phyloP scores from a whole-genome alignment of 2,113 vertebrate genomes.

The Trinectes maculatus region DNA sequence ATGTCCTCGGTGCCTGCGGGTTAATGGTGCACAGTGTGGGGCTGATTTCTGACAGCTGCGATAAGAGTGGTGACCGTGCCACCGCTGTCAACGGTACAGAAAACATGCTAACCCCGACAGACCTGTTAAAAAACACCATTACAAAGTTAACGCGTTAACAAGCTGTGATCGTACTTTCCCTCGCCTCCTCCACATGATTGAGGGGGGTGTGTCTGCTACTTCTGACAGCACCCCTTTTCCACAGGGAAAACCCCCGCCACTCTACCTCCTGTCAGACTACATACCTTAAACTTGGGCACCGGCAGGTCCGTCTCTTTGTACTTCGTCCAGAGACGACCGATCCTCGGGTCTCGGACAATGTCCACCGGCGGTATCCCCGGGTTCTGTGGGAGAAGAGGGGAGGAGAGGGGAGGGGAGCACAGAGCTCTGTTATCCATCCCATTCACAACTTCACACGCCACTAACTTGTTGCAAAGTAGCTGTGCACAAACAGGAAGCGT shows the following conservation, averaged over 20 bases:
- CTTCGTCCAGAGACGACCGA: slow-evolving; percentile 96
- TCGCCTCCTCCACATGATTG: slow-evolving; percentile 36
- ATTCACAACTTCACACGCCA: slow-evolving; percentile 43
- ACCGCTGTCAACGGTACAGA: neutral
- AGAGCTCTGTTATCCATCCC: slow-evolving; percentile 46
- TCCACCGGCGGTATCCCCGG: slow-evolving; percentile 94
- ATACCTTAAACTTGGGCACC: slow-evolving; percentile 98
- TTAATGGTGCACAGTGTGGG: slow-evolving; percentile 21
- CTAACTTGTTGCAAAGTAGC: slow-evolving; percentile 66
- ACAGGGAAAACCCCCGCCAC: slow-evolving; percentile 3
- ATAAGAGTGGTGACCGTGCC: neutral
- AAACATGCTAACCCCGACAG: neutral
- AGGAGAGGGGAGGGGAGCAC: neutral
- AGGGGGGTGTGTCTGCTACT: slow-evolving; percentile 74
- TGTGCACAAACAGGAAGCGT: neutral
- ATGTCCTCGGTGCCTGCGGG: neutral
- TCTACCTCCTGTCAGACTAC: neutral
- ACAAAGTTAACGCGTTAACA: neutral
- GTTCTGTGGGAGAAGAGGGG: slow-evolving; percentile 81
- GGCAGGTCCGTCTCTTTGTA: slow-evolving; percentile 96
- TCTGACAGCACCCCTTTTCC: slow-evolving; percentile 54
- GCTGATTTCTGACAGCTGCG: slow-evolving; percentile 29
- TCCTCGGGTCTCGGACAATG: slow-evolving; percentile 93
- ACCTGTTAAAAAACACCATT: neutral
- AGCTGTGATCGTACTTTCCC: neutral